A percentile compares a stretch with the other conserved stretches of the same genome.
phyloP scores from a whole-genome alignment of 2,113 vertebrate species.

The Ciconia stormi region DNA sequence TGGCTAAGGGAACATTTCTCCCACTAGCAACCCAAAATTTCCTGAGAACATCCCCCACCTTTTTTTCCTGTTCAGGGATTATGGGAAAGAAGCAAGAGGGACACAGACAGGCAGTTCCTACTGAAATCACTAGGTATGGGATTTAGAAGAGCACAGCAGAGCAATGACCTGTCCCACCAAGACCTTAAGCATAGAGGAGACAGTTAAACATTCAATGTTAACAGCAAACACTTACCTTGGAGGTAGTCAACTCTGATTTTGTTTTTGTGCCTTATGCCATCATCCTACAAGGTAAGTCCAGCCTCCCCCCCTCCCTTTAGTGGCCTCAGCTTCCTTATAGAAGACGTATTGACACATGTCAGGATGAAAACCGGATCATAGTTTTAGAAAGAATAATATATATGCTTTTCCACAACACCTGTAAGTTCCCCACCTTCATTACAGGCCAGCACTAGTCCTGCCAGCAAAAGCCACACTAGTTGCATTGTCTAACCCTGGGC shows the following conservation, averaged over 20 bases:
- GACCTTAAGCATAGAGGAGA: neutral
- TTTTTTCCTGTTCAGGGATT: neutral
- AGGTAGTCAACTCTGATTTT: neutral
- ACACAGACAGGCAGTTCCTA: neutral
- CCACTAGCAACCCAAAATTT: neutral
- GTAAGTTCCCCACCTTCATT: neutral
- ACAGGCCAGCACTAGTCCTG: neutral
- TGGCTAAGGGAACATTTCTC: neutral
- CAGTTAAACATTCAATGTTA: neutral
- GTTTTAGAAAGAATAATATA: neutral
- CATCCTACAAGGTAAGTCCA: neutral
- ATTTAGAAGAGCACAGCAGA: neutral
- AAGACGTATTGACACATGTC: neutral
- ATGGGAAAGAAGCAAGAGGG: neutral
- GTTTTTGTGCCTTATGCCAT: neutral
- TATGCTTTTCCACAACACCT: neutral
- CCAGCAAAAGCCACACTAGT: neutral
- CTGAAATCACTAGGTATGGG: neutral
- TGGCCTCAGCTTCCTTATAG: neutral
- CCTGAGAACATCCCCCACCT: neutral
- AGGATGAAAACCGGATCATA: neutral
- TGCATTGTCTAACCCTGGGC: neutral
- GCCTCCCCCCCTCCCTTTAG: neutral
- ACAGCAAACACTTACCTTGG: neutral
- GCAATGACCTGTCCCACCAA: neutral